phyloP scores from a whole-genome alignment of 2,797 vertebrate species.

The Channallabes apus region DNA sequence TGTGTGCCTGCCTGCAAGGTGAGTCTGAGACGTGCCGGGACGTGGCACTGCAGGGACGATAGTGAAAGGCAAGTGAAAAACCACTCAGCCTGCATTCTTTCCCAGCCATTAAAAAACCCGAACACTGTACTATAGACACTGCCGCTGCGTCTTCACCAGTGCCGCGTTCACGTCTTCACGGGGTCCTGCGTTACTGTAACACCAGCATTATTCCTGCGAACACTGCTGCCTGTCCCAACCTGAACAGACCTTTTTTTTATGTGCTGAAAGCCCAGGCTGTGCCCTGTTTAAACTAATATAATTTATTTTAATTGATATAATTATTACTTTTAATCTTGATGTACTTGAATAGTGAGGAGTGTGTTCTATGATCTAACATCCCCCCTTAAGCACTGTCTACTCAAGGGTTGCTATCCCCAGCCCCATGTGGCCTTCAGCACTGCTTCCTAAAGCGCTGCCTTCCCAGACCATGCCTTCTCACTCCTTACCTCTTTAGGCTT shows the following conservation, averaged over 20 bases:
- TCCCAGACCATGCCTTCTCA: no score
- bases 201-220: not conserved
- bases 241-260: not conserved
- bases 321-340: not conserved
- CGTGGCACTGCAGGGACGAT: not conserved
- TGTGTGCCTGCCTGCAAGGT: not conserved
- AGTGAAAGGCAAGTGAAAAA: conserved; percentile 35
- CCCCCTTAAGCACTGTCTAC: no score
- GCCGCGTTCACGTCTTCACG: no score
- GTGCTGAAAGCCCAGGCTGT: not conserved
- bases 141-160: not conserved
- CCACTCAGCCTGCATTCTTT: conserved; percentile 62
- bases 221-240: not conserved
- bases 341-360: not conserved
- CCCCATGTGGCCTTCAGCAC: no score
- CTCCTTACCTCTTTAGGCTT: no score
- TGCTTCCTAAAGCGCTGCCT: no score
- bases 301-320: no score
- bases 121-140: not conserved
- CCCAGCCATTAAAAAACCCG: conserved; percentile 44
- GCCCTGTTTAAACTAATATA: not conserved
- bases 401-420: no score
- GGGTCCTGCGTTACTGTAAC: not conserved
- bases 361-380: no score
- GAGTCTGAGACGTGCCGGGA: not conserved